phyloP scores from a whole-genome alignment of 2,113 vertebrate species.

The Pelecanus crispus region DNA sequence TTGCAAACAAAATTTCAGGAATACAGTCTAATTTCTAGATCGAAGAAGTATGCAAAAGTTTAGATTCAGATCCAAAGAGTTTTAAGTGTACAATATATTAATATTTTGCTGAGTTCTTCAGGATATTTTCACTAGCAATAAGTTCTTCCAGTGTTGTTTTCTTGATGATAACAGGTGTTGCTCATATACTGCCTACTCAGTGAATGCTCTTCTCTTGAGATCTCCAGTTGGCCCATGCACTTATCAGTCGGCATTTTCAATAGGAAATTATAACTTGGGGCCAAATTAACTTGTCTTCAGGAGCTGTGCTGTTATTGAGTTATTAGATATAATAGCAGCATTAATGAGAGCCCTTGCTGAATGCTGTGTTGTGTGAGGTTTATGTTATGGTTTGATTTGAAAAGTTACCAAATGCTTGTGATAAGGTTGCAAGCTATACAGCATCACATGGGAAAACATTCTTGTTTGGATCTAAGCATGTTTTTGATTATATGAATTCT shows the following conservation, averaged over 20 bases:
- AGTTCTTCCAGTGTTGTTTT: background rate
- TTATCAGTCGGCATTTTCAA: background rate
- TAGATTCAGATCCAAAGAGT: background rate
- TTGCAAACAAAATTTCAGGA: background rate
- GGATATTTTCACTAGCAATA: background rate
- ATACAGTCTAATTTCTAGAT: background rate
- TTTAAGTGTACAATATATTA: background rate
- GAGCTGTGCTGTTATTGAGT: background rate
- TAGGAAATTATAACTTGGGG: background rate
- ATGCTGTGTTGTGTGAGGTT: background rate
- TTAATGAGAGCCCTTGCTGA: background rate
- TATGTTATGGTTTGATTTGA: constrained; percentile 40
- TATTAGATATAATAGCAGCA: background rate
- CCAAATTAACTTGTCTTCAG: constrained; percentile 27
- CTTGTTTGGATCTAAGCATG: constrained; percentile 44
- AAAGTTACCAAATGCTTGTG: constrained; percentile 25
- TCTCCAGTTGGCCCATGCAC: background rate
- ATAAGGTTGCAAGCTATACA: constrained; percentile 17
- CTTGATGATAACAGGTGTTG: background rate
- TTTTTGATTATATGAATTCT: constrained; percentile 44
- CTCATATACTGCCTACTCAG: background rate
- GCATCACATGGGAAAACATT: constrained; percentile 43
- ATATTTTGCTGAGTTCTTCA: background rate
- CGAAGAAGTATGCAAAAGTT: background rate
- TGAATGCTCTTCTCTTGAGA: background rate